Evolutionary conservation across 2,888 invertebrate genomes (phyloP).

Genomic region (Thymelicus acteon): DNA sequence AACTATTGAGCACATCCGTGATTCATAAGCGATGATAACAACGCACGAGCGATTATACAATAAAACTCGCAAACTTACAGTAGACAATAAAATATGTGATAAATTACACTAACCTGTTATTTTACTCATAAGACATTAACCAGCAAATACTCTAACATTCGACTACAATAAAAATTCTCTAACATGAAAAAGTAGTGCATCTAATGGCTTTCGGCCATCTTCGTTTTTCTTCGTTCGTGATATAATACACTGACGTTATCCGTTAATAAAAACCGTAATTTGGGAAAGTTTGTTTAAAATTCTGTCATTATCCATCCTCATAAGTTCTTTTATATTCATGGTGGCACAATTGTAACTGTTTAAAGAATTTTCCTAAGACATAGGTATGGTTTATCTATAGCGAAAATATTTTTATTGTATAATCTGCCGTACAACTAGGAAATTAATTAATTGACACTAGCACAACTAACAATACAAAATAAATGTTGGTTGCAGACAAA

Average conservation of each 20-base stretch:
- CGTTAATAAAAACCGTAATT: no score
- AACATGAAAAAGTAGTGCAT: not conserved
- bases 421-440: conserved; percentile 16
- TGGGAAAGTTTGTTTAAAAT: no score
- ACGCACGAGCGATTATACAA: conserved; percentile 21
- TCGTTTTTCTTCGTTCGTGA: not conserved
- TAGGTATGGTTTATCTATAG: no score
- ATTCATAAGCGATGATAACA: conserved; percentile 45
- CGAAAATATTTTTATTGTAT: conserved; percentile 3
- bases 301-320: no score
- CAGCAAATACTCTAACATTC: not conserved
- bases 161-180: not conserved
- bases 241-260: no score
- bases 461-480: conserved; percentile 34
- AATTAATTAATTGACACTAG: conserved; percentile 41
- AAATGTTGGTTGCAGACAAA: not conserved
- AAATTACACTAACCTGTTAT: conserved; percentile 8
- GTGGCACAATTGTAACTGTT: no score
- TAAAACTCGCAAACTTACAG: conserved; percentile 6
- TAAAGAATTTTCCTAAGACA: no score
- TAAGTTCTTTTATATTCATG: no score
- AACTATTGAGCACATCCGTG: conserved; percentile 49
- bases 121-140: conserved; percentile 27
- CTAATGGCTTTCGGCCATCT: no score
- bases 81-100: not conserved